Base-by-base conservation (phyloP, 2,797 vertebrate species). In the Sebastes vulpes region DNA sequence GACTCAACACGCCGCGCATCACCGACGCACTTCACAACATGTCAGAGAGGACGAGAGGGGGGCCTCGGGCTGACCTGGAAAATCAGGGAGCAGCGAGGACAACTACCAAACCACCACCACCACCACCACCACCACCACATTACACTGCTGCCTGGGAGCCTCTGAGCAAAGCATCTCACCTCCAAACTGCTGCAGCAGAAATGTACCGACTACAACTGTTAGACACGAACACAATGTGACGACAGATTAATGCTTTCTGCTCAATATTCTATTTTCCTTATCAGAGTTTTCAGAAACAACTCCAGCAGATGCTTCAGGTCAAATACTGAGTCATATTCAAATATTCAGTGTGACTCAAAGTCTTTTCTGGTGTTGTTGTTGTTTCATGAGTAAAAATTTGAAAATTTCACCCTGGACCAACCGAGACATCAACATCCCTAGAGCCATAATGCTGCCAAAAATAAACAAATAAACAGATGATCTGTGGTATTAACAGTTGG, bases 1-100 rank as follows among this genome's bases (percentile, higher is more conserved):
- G 85, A 89, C 77, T 88, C 86, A 86, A 74, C 53, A 3, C 60
- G 1, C 16, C 16, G n/a, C 32, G 18, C 70, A 59, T 74, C 72
- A 70, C 11, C 4, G 18, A 35, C 28, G 21, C 77, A 50, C 65
- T 86, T 86, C 77, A 81, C 69, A 71, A 74, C 63, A 76, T 64
- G 77, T 79, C 79, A 75, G 23, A 21, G 70, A 57, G 48, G 64
- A 77, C 2, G 10, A 64, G 66, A 42, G 58, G 23, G 3, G 35
- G 9, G 75, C 76, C 70, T 58, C 4, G 0, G 65, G 79, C 74
- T 35, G 65, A 67, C 75, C 68, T 71, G 61, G 57, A 59, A 25
- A 69, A 80, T 9, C 54, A 54, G 28, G 23, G 5, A 29, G 26
- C 26, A 69, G 4, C 64, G 25, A 46, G 21, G 16, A 26, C 3